These are phyloP conservation scores for Coptodon rendalli DNA, from an alignment of 2,113 vertebrate species.

Conservation along the genomic window DNA sequence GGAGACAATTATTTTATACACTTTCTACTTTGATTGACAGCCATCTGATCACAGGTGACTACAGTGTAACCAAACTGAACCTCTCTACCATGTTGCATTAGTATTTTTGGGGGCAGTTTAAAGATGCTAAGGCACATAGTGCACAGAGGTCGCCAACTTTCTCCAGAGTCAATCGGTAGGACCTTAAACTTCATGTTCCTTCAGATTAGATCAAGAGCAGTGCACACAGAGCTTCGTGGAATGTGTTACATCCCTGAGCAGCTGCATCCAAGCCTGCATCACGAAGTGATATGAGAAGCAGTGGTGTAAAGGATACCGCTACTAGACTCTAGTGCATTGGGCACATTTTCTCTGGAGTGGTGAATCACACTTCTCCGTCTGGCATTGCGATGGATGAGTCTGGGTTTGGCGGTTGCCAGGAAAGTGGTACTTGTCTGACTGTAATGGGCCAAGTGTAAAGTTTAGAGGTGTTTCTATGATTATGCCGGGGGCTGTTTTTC, in stretches of 20 bases:
- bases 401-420: neutral
- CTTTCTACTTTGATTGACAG: neutral
- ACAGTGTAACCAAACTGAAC: neutral
- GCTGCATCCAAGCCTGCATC: neutral
- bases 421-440: neutral
- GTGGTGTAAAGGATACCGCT: rapidly evolving
- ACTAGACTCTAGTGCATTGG: rapidly evolving
- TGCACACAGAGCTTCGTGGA: neutral
- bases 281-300: rapidly evolving
- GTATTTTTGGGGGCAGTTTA: neutral
- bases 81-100: rapidly evolving
- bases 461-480: neutral
- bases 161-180: rapidly evolving
- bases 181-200: neutral
- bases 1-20: neutral
- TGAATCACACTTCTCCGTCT: neutral
- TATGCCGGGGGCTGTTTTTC: rapidly evolving
- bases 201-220: neutral
- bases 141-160: neutral
- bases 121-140: neutral
- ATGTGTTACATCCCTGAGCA: neutral
- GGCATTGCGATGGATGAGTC: rapidly evolving
- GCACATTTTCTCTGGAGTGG: neutral
- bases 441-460: rapidly evolving
- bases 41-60: neutral